These are phyloP conservation scores for Drosophila guanche DNA, from an alignment of 1,140 invertebrate species.

Conservation along the genomic window DNA sequence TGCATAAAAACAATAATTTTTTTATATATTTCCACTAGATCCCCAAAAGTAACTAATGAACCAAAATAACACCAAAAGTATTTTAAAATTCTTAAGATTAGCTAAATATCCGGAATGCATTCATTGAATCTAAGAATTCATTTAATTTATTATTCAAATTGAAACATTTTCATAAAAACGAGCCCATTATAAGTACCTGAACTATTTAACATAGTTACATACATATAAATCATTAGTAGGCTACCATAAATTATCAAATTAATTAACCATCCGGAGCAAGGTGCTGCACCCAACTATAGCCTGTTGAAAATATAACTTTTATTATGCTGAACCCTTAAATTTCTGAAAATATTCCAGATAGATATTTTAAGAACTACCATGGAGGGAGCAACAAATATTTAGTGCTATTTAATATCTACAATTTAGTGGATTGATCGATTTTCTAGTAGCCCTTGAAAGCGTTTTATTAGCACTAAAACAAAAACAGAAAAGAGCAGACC, in stretches of 20 bases:
- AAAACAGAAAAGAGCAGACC: conserved; percentile 22
- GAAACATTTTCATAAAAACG: too few relatives aligned
- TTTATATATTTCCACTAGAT: neutral
- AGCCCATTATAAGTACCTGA: too few relatives aligned
- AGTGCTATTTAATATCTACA: conserved; percentile 39
- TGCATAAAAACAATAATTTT: neutral
- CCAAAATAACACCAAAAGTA: too few relatives aligned
- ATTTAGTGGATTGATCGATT: conserved; percentile 51
- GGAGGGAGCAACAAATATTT: conserved; percentile 33
- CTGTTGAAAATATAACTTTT: conserved; percentile 4
- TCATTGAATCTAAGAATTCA: too few relatives aligned
- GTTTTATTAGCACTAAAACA: conserved; percentile 44
- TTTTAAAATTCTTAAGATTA: too few relatives aligned
- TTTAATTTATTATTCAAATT: too few relatives aligned
- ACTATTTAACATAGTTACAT: too few relatives aligned
- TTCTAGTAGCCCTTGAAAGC: conserved; percentile 40
- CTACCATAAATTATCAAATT: neutral
- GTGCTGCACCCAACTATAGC: neutral
- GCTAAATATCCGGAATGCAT: too few relatives aligned
- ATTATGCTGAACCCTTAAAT: conserved; percentile 16
- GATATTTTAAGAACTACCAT: conserved; percentile 3
- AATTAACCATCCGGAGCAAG: neutral
- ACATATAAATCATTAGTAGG: too few relatives aligned
- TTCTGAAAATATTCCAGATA: neutral
- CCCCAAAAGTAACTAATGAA: neutral